Percentiles rank a stretch among this genome's conserved stretches.
These are phyloP conservation scores for Reticulitermes lucifugus DNA, from an alignment of 2,888 invertebrate species.

Conservation along the genomic window DNA sequence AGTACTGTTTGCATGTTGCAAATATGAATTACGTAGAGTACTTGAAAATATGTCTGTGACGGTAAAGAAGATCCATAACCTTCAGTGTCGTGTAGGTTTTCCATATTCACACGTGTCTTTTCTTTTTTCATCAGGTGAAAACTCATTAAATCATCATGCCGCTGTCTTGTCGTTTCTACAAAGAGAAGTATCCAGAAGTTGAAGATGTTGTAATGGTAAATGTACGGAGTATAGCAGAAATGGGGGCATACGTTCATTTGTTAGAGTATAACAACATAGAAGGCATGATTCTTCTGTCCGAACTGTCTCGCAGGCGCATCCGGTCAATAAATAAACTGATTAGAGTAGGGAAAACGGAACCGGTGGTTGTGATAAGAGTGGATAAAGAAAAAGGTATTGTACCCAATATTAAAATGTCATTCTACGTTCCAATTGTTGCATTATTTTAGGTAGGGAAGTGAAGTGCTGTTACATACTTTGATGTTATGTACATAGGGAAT, in stretches of 20 bases:
- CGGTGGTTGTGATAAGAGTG: slow-evolving; percentile 98
- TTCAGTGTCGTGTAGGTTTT: background rate
- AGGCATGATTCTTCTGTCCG: slow-evolving; percentile 98
- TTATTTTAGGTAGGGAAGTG: background rate
- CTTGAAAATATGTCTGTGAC: background rate
- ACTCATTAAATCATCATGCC: slow-evolving; percentile 71
- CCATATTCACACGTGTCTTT: background rate
- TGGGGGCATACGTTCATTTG: slow-evolving; percentile 99
- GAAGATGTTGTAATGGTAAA: slow-evolving; percentile 99
- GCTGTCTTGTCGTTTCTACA: slow-evolving; percentile 95
- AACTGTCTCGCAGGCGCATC: slow-evolving; percentile 97
- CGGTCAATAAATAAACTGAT: slow-evolving; percentile 99
- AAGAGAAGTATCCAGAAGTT: slow-evolving; percentile 96
- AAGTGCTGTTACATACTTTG: background rate
- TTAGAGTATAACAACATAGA: slow-evolving; percentile 99
- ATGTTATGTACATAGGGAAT: background rate
- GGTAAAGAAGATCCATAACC: background rate
- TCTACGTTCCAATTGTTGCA: background rate
- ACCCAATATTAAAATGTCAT: background rate
- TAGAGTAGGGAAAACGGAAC: slow-evolving; percentile 97
- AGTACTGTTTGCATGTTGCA: background rate
- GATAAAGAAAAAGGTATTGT: slow-evolving; percentile 97
- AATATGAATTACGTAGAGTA: background rate
- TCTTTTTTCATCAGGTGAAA: background rate
- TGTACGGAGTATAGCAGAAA: slow-evolving; percentile 97